Percentiles rank a stretch among this genome's conserved stretches.
Conservation (phyloP, 2,113 vertebrate genomes). For the Antigone vipio region DNA sequence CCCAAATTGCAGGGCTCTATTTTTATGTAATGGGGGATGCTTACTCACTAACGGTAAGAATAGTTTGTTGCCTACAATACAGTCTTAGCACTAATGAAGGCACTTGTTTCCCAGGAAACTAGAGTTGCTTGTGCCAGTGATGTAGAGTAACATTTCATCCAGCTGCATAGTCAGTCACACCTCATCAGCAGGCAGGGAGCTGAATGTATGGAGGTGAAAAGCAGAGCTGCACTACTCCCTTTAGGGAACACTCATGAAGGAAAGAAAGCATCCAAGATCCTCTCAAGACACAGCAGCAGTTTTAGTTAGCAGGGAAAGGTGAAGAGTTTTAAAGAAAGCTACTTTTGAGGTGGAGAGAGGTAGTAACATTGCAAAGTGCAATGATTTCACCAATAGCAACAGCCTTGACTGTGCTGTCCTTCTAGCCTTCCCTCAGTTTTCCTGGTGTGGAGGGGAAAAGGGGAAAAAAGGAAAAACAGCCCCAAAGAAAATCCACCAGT, state of each 20-base stretch:
- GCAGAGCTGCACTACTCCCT: not conserved
- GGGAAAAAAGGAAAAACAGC: too few relatives aligned
- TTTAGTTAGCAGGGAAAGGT: not conserved
- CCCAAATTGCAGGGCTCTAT: slow-evolving; percentile 53
- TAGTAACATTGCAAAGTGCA: not conserved
- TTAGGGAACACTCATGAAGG: not conserved
- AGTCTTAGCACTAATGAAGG: slow-evolving; percentile 45
- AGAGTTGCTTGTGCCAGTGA: slow-evolving; percentile 23
- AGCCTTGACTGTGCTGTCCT: not conserved
- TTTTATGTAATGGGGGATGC: slow-evolving; percentile 69
- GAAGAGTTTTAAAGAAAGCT: not conserved
- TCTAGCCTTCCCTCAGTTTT: not conserved
- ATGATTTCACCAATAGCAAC: not conserved
- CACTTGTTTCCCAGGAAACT: slow-evolving; percentile 74
- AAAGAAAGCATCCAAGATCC: not conserved
- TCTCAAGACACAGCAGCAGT: not conserved
- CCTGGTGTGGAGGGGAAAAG: not conserved
- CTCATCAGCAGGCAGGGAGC: not conserved
- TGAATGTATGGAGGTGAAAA: not conserved
- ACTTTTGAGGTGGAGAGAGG: not conserved
- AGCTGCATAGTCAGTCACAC: not conserved
- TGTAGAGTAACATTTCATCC: not conserved
- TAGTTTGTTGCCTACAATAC: slow-evolving; percentile 65
- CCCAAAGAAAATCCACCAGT: not conserved
- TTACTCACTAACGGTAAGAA: slow-evolving; percentile 68